phyloP scores from a whole-genome alignment of 2,113 vertebrate genomes.

The Aramus guarauna region DNA sequence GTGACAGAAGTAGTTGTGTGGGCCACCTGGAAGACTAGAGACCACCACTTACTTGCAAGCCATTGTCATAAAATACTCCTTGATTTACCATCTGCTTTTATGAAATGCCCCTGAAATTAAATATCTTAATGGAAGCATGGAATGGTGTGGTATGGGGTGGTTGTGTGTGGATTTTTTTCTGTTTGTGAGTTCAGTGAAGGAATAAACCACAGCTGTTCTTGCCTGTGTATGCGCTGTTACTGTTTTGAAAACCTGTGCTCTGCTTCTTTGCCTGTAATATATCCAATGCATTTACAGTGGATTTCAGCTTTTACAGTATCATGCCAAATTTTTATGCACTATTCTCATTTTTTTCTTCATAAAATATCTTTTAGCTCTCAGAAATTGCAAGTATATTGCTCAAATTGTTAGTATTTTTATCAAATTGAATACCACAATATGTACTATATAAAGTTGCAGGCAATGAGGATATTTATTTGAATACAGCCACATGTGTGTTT shows the following conservation, averaged over 20 bases:
- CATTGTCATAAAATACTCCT: background rate
- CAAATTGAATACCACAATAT: background rate
- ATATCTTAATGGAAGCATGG: background rate
- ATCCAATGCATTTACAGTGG: background rate
- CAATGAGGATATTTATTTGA: background rate
- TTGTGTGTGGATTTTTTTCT: background rate
- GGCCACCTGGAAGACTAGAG: constrained; percentile 13
- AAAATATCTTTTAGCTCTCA: background rate
- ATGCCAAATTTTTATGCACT: background rate
- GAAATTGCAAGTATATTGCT: background rate
- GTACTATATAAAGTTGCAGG: background rate
- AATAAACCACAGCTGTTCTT: background rate
- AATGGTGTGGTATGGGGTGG: background rate
- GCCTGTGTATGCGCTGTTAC: background rate
- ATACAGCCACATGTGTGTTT: background rate
- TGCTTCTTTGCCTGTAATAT: background rate
- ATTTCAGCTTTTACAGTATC: background rate
- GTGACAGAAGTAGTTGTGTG: background rate
- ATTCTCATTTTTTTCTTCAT: background rate
- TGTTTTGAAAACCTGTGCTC: background rate
- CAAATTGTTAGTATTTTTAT: background rate
- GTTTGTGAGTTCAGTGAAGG: background rate
- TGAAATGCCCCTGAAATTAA: background rate
- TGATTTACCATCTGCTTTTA: constrained; percentile 10
- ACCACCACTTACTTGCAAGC: background rate